Evolutionary conservation across 2,113 vertebrate species (phyloP).

Genomic region (Sorex araneus): DNA sequence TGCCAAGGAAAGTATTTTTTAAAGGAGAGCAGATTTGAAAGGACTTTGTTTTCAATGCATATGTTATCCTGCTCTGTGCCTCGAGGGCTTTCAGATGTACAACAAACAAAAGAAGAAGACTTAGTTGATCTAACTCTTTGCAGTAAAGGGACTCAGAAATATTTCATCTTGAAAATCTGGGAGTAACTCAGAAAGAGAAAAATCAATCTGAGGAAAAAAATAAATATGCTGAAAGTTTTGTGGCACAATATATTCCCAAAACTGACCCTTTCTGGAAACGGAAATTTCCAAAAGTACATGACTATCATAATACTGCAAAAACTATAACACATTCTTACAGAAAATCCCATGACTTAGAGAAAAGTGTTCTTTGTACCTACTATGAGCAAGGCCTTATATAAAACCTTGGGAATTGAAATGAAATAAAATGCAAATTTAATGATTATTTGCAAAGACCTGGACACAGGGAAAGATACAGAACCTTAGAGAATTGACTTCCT

Average conservation of each 20-base stretch:
- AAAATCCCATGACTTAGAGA: background rate
- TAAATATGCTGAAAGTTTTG: background rate
- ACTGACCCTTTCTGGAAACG: background rate
- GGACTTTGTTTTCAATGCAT: slow-evolving; percentile 36
- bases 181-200: slow-evolving; percentile 56
- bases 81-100: slow-evolving; percentile 10
- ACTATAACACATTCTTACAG: background rate
- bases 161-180: slow-evolving; percentile 51
- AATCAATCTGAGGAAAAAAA: slow-evolving; percentile 67
- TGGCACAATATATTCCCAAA: background rate
- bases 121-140: slow-evolving; percentile 38
- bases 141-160: background rate
- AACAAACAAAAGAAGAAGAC: slow-evolving; percentile 7
- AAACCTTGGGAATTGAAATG: background rate
- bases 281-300: background rate
- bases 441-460: background rate
- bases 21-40: slow-evolving; percentile 11
- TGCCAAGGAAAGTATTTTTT: slow-evolving; percentile 43
- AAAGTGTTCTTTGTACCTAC: background rate
- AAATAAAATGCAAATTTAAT: background rate
- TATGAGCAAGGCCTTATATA: background rate
- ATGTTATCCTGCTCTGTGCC: background rate
- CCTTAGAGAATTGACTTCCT: background rate
- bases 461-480: too few relatives aligned
- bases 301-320: background rate